These are phyloP conservation scores for Drosophila melanosoma DNA, from an alignment of 2,888 invertebrate genomes.

Conservation along the genomic window DNA sequence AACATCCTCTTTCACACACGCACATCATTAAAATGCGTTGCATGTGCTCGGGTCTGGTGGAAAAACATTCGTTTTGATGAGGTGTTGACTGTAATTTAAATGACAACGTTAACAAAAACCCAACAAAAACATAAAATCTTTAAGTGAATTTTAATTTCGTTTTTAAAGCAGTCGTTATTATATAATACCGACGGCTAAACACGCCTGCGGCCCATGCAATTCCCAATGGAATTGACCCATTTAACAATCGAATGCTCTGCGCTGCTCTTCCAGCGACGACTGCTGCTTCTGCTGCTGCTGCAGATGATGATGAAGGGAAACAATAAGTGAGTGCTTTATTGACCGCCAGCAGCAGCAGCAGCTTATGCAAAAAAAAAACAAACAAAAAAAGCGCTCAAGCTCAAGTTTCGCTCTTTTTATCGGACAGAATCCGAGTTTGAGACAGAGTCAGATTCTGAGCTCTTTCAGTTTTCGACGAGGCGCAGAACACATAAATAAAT, in stretches of 20 bases:
- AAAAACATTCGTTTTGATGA: conserved; percentile 79
- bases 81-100: conserved; percentile 78
- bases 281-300: conserved; percentile 20
- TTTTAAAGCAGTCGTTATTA: conserved; percentile 41
- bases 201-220: conserved; percentile 68
- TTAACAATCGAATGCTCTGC: conserved; percentile 64
- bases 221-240: conserved; percentile 85
- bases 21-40: conserved; percentile 60
- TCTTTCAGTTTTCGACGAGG: conserved; percentile 49
- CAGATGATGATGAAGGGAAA: conserved; percentile 45
- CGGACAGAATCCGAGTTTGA: conserved; percentile 25
- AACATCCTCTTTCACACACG: conserved; percentile 56
- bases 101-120: conserved; percentile 46
- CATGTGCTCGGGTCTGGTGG: conserved; percentile 54
- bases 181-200: conserved; percentile 64
- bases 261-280: conserved; percentile 53
- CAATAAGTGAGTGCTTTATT: conserved; percentile 75
- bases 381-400: conserved; percentile 58
- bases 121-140: background rate
- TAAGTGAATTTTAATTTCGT: conserved; percentile 48
- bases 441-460: conserved; percentile 38
- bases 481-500: conserved; percentile 71
- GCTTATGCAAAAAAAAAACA: conserved; percentile 57
- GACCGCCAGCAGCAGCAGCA: conserved; percentile 35
- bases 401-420: conserved; percentile 40